A percentile compares a stretch with the other conserved stretches of the same genome.
These are phyloP conservation scores for Uromys caudimaculatus DNA, from an alignment of 2,797 vertebrate genomes.

Conservation along the genomic window DNA sequence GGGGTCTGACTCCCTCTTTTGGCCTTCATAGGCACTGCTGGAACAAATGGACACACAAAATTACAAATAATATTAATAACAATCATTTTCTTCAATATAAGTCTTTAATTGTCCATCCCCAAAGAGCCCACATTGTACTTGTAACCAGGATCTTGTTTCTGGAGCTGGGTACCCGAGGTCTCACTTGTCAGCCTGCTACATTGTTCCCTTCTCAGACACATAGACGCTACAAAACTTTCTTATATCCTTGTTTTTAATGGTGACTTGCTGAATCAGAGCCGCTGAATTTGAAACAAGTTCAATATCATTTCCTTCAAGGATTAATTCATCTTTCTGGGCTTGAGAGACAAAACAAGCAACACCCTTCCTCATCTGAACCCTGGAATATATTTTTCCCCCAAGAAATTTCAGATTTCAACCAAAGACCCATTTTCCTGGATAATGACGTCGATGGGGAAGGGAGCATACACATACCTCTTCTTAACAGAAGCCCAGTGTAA, in stretches of 20 bases:
- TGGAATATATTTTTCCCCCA: background rate
- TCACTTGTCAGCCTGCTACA: background rate
- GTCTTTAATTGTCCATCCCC: background rate
- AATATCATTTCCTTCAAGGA: background rate
- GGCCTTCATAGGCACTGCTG: background rate
- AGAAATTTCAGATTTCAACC: background rate
- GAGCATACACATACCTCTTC: background rate
- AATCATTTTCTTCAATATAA: background rate
- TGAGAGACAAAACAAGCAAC: background rate
- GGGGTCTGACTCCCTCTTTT: background rate
- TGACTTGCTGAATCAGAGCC: background rate
- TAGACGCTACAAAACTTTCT: background rate
- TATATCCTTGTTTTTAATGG: background rate
- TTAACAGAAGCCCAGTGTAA: background rate
- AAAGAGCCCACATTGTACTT: background rate
- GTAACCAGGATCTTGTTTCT: background rate
- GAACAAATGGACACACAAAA: background rate
- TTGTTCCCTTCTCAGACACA: background rate
- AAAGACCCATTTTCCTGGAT: background rate
- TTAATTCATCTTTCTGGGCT: background rate
- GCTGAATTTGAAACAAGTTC: background rate
- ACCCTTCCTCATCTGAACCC: background rate
- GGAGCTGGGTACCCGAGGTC: background rate
- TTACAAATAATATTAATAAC: background rate
- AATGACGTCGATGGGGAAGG: background rate